These are phyloP conservation scores for Lontra canadensis DNA, from an alignment of 2,113 vertebrate genomes.

Conservation along the genomic window DNA sequence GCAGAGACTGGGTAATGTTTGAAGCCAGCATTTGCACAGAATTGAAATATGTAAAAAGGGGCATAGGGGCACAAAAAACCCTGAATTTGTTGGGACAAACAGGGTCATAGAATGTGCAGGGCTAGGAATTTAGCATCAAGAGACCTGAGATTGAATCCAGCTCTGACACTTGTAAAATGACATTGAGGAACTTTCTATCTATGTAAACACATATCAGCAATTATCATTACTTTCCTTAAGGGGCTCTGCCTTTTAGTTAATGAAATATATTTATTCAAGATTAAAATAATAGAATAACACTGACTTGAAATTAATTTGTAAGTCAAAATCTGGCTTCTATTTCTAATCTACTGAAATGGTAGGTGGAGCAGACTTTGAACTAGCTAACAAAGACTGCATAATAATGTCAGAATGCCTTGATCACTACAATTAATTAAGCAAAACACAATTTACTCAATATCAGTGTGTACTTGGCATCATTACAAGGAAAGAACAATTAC, in stretches of 20 bases:
- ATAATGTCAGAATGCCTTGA: not conserved
- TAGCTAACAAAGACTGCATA: not conserved
- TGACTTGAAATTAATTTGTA: not conserved
- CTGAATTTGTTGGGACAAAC: not conserved
- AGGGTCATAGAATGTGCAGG: not conserved
- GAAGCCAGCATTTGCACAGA: not conserved
- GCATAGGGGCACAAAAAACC: not conserved
- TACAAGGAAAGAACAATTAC: not conserved
- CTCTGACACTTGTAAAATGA: not conserved
- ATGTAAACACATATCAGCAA: not conserved
- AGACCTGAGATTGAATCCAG: not conserved
- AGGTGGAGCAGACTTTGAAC: not conserved
- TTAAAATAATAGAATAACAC: not conserved
- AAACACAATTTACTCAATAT: not conserved
- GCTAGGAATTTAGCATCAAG: not conserved
- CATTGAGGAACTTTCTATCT: not conserved
- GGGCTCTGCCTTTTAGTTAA: not conserved
- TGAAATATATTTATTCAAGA: not conserved
- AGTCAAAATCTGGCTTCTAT: not conserved
- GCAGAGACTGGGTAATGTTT: not conserved
- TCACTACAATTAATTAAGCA: constrained; percentile 10
- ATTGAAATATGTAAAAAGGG: not conserved
- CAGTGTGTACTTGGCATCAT: not conserved
- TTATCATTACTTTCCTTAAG: not conserved
- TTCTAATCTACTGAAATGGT: not conserved